Evolutionary conservation across 2,113 vertebrate species (phyloP).

Genomic region (Zonotrichia leucophrys): DNA sequence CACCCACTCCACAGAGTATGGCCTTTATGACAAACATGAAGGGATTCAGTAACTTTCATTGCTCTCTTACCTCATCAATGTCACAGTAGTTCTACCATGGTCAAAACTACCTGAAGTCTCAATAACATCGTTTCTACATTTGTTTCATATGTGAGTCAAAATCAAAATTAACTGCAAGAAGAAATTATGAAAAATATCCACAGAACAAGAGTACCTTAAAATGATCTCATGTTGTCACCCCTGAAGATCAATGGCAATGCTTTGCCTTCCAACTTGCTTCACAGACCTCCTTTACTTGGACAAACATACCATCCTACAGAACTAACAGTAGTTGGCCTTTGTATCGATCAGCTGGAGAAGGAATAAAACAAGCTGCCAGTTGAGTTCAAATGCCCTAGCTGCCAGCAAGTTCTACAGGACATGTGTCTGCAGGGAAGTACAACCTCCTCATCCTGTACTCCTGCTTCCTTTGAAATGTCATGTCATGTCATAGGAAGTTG

Average conservation of each 20-base stretch:
- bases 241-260: fast-evolving
- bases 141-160: neutral
- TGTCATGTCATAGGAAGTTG: neutral
- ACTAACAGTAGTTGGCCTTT: neutral
- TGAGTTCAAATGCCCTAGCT: neutral
- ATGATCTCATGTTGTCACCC: neutral
- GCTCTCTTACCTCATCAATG: neutral
- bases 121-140: neutral
- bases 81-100: neutral
- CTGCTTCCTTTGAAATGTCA: neutral
- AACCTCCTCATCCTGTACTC: fast-evolving
- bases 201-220: neutral
- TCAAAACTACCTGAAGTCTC: neutral
- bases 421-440: neutral
- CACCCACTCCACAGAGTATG: neutral
- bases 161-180: neutral
- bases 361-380: neutral
- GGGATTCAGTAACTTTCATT: neutral
- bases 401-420: neutral
- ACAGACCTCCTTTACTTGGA: neutral
- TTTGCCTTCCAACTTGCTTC: neutral
- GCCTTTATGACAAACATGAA: neutral
- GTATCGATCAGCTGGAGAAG: neutral
- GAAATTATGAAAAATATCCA: neutral
- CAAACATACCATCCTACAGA: neutral